Evolutionary conservation across 2,113 vertebrate genomes (phyloP), one percentile per base, ranked within the genome.

Genomic region (Siniperca knerii): DNA sequence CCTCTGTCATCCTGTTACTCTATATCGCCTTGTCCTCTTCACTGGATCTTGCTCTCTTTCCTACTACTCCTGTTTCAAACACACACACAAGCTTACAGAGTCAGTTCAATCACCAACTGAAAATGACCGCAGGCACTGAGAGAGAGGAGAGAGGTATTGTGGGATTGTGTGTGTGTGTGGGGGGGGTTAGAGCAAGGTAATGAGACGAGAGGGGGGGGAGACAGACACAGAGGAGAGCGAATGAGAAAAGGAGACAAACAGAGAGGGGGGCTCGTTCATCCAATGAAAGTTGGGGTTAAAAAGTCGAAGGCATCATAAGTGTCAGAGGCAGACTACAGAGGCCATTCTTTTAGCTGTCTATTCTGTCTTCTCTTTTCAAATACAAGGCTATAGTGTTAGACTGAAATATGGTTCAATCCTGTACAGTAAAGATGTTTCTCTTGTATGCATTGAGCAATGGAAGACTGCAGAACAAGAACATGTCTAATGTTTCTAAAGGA

Each of bases 291-390:
- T 57, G 71, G 85, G 93, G 92, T 91, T 86, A 92, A 92, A 91
- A 92, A 94, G 93, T 93, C 87, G 83, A 86, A 80, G 86, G 81
- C 90, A 86, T 91, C 89, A 87, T 86, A 87, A 91, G 84, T 77
- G 87, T 93, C 91, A 94, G 81, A 89, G 80, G 84, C 57, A 83
- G 87, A 87, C 77, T 55, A 83, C 76, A 70, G 89, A 83, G 77
- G 83, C 75, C 83, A 79, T 92, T 86, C 84, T 92, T 83, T 80
- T 75, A 74, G 83, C 87, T 79, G 83, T 86, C 85, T 83, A 4
- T 23, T 78, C 87, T 58, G 77, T 89, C 75, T 77, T 69, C 83
- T 90, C 72, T 61, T 79, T 86, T 78, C 74, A 86, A 72, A 74
- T 66, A 79, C 84, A 76, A 57, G 86, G 82, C 80, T 81, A 20